Base-by-base conservation (phyloP, 2,888 invertebrate species). In the Panopea generosa region DNA sequence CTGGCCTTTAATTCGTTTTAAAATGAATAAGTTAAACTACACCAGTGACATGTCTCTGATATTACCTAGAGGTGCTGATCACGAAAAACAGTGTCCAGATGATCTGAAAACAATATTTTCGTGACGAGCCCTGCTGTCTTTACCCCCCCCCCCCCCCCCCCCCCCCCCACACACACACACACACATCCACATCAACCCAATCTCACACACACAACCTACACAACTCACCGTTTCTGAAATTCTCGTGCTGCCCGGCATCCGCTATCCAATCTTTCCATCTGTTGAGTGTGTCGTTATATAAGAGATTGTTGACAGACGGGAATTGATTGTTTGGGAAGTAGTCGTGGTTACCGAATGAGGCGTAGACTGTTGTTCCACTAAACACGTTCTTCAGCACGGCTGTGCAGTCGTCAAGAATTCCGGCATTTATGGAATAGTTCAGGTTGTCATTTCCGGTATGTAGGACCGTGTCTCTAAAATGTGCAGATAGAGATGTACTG, bases 301-400 rank as follows among this genome's bases (percentile, higher is more conserved):
- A 71, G 22, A 71, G 93, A 93, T 86, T 88, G 69, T 86, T 84
- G 20, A 90, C 87, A 27, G 90, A 87, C n/a, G 92, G 85, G 94
- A 95, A 86, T 94, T 95, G 38, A 95, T 89, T 86, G 59, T 88
- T 85, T 0, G 93, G 92, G 63, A 83, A 91, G 89, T 92, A 96
- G 91, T 98, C 98, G 90, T 97, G 95, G 92, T 97, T 97, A 0
- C 98, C 98, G 77, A 97, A 93, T 14, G 96, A 97, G 11, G 98
- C 97, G 91, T 97, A 97, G 77, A 97, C 96, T 92, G 96, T 97
- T 92, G 96, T 71, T 18, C 38, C 55, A 14, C 96, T 96, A 65
- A 91, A 90, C 2, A 60, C 61, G 2, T 55, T 63, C 7, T 63
- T 72, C 3, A 98, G 94, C 61, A 97, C 94, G 85, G 96, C 95